Base-by-base conservation (phyloP, 2,797 vertebrate genomes). In the Gastrophryne carolinensis region DNA sequence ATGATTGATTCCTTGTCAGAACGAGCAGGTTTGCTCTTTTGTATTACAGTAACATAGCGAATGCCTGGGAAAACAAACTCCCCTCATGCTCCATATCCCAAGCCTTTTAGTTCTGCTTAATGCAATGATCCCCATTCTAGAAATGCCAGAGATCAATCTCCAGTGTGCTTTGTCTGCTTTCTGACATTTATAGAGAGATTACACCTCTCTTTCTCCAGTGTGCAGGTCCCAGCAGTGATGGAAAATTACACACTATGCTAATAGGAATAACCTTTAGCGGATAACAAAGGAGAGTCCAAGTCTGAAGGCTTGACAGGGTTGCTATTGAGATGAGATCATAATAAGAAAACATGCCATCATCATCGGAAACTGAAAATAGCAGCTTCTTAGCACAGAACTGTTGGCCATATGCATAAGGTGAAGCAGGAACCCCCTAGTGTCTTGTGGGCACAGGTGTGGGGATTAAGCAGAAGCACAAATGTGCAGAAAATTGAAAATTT, bases 71-170 rank as follows among this genome's bases (percentile, higher is more conserved):
- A 78, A 30, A 27, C 50, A 56, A 77, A 47, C 39, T 35, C 60
- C 21, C 52, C 30, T n/a, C 9, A 27, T 5, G 58, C 54, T 54
- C 17, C 9, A 4, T 49, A n/a, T 13, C 27, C 23, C 39, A n/a
- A 27, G 34, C 53, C 17, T 72, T 72, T 57, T 52, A 60, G 39
- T 78, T 78, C 57, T 54, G 63, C 37, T 65, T 72, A 57, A 65
- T 37, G 39, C 39, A 71, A 77, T 37, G 60, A 64, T 50, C 72
- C 29, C 24, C 27, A 49, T 15, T 72, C 35, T 52, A 41, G 39
- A 72, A 78, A 78, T 78, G 75, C 35, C 75, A 78, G 58, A 72
- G 61, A 66, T 78, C 68, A 78, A 65, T 72, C 75, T 63, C 47
- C 61, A 66, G 37, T 44, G 44, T 60, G 58, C 32, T 60, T 61